Evolutionary conservation across 1,140 invertebrate species (phyloP), one percentile per base, ranked within the genome.

Genomic region (Lepidostoma basale): DNA sequence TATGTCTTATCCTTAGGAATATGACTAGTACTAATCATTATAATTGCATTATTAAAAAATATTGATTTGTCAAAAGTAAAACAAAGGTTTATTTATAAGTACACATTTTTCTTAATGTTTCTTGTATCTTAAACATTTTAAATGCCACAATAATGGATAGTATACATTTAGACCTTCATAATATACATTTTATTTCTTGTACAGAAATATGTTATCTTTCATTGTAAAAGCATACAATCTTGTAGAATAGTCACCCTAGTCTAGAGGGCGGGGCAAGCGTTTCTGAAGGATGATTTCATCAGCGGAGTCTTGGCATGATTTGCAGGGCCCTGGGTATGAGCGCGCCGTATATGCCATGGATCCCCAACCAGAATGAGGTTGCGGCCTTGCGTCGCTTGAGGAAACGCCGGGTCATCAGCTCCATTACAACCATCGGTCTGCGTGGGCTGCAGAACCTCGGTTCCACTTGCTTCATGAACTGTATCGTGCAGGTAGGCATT

Each of bases 391-490:
- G 89, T 68, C 86, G 88, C 47, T 86, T 93, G 76, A 89, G 92
- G 3, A 90, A 93, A 72, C 84, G 93, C 70, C 85, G 93, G 58
- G 84, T 90, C 68, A 89, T 96, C 42, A 87, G 90, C 45, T 88
- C 90, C 62, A 90, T 92, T 74, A 93, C 93, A 40, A 93, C 92
- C 20, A 92, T 96, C 75, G 94, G 95, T 30, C 80, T 98, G 25
- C 84, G 97, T 68, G 97, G 97, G 1, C 84, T 99, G 20, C 90
- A 98, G 70, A 99, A 99, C 83, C 83, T 99, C 72, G 97, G 97
- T n/a, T 95, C 96, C 70, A 98, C 98, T 0, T 99, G 97, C 82
- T 99, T 98, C 78, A 98, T 99, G 94, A 99, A 98, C 79, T 97
- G 95, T 77, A 97, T 98, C 75, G 90, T 98, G 6, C 97, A 99